Conservation (phyloP, 2,797 vertebrate genomes). For the Anomalospiza imberbis region DNA sequence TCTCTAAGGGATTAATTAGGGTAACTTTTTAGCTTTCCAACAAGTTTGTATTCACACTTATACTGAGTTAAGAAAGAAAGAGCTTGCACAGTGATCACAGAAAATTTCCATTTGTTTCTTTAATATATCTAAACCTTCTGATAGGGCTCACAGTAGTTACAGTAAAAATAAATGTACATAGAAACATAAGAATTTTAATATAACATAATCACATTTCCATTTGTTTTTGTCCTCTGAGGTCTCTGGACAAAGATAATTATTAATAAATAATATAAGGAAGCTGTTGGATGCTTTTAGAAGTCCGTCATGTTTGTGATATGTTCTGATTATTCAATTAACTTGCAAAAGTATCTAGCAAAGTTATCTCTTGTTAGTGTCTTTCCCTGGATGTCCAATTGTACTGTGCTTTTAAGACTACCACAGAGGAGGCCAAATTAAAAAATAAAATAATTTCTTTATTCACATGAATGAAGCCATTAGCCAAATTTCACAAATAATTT, state of each 20-base stretch:
- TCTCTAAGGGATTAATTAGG: constrained; percentile 78
- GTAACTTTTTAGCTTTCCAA: constrained; percentile 63
- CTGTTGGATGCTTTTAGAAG: background rate
- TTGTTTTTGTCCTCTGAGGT: background rate
- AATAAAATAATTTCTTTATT: background rate
- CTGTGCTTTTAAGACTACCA: background rate
- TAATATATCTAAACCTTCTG: constrained; percentile 21
- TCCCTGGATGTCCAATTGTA: background rate
- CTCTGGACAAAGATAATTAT: background rate
- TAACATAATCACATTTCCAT: background rate
- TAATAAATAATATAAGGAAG: background rate
- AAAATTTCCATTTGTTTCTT: constrained; percentile 32
- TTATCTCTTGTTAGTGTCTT: background rate
- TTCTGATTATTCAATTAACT: background rate
- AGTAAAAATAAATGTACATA: background rate
- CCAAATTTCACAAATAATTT: background rate
- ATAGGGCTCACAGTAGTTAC: background rate
- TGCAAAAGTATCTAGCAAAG: background rate
- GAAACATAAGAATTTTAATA: background rate
- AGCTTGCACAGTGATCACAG: constrained; percentile 32
- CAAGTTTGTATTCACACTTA: constrained; percentile 57
- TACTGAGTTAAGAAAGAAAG: constrained; percentile 52
- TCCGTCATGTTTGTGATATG: background rate
- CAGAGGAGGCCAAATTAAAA: background rate
- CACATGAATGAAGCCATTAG: background rate